A percentile compares a stretch with the other conserved stretches of the same genome.
phyloP scores from a whole-genome alignment of 2,888 invertebrate species.

The Macaria notata region DNA sequence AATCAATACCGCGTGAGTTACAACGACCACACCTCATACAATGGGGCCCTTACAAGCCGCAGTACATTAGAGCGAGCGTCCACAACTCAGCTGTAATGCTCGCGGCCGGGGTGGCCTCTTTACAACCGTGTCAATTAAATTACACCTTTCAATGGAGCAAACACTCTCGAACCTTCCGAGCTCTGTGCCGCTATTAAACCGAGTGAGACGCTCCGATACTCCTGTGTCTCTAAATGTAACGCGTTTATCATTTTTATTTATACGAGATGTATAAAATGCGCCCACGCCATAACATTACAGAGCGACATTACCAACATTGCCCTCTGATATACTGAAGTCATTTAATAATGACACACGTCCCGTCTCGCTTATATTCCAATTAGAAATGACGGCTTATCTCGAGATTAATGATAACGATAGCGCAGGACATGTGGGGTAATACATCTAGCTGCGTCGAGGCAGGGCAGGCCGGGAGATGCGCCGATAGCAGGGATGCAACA shows the following conservation, averaged over 20 bases:
- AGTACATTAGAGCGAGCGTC: slow-evolving; percentile 17
- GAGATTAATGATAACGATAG: slow-evolving; percentile 63
- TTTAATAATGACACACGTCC: slow-evolving; percentile 46
- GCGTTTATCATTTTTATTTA: slow-evolving; percentile 32
- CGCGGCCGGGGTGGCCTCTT: slow-evolving; percentile 24
- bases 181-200: slow-evolving; percentile 26
- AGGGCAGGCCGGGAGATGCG: slow-evolving; percentile 45
- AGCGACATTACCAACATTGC: slow-evolving; percentile 11
- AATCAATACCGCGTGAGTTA: slow-evolving; percentile 19
- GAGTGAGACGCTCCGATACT: slow-evolving; percentile 26
- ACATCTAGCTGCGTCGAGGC: slow-evolving; percentile 51
- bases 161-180: slow-evolving; percentile 20
- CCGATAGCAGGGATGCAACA: slow-evolving; percentile 54
- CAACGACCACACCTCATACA: slow-evolving; percentile 23
- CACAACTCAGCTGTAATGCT: slow-evolving; percentile 19
- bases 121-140: slow-evolving; percentile 31
- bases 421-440: slow-evolving; percentile 59
- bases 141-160: slow-evolving; percentile 22
- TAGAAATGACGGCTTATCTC: slow-evolving; percentile 62
- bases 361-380: slow-evolving; percentile 62
- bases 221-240: slow-evolving; percentile 28
- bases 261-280: slow-evolving; percentile 27
- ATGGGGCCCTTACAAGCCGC: slow-evolving; percentile 22
- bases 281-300: slow-evolving; percentile 24
- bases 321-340: slow-evolving; percentile 31